Evolutionary conservation across 2,888 invertebrate genomes (phyloP).

Genomic region (Nomada ruficornis): DNA sequence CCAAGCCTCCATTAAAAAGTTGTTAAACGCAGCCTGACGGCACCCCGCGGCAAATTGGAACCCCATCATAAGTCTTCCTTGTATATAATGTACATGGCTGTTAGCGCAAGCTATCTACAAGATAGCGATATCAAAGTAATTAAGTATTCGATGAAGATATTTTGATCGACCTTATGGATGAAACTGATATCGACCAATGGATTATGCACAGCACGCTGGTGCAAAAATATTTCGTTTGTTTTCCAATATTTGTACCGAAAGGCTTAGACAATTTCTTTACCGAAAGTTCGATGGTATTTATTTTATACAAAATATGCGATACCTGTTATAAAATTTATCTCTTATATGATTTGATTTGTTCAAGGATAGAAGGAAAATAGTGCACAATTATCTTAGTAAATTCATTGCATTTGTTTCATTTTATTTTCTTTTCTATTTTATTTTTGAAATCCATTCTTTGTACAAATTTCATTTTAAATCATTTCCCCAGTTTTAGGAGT

Average conservation of each 20-base stretch:
- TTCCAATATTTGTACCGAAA: neutral
- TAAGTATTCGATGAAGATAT: conserved; percentile 76
- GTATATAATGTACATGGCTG: conserved; percentile 76
- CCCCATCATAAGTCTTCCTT: conserved; percentile 83
- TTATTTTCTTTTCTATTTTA: no score
- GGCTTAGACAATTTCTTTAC: no score
- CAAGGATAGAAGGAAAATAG: no score
- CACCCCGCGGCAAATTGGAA: conserved; percentile 84
- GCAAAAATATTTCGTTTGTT: neutral
- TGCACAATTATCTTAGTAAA: no score
- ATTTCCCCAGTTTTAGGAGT: no score
- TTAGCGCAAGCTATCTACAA: conserved; percentile 72
- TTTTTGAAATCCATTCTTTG: no score
- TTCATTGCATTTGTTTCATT: no score
- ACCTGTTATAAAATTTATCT: no score
- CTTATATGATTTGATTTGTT: no score
- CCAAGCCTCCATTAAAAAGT: conserved; percentile 83
- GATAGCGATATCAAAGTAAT: conserved; percentile 77
- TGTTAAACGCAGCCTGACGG: conserved; percentile 84
- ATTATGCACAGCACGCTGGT: neutral
- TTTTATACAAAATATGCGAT: no score
- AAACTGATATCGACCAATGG: conserved; percentile 33
- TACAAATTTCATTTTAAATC: no score
- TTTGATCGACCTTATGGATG: conserved; percentile 71
- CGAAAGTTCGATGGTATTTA: no score